Conservation (phyloP, 2,888 invertebrate genomes). For the Drosophila mayaguana region DNA sequence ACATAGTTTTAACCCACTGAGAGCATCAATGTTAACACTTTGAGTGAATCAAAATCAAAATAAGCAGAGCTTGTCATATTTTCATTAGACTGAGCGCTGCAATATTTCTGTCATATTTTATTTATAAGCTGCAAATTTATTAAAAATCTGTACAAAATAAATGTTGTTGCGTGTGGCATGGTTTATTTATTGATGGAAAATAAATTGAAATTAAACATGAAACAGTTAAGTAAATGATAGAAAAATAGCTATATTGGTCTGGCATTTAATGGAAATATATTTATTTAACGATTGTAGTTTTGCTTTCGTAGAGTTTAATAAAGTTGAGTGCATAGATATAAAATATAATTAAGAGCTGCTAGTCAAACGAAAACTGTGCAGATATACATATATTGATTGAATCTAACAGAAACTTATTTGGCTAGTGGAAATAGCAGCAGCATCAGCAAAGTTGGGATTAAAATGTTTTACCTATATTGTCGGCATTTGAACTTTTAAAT, state of each 20-base stretch:
- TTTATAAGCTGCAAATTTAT: background rate
- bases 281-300: background rate
- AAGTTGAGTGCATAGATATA: background rate
- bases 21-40: background rate
- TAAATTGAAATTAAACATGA: background rate
- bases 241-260: background rate
- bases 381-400: constrained; percentile 6
- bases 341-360: constrained; percentile 5
- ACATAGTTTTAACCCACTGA: background rate
- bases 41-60: background rate
- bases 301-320: background rate
- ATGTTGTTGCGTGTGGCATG: background rate
- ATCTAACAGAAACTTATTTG: constrained; percentile 4
- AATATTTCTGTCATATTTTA: constrained; percentile 1
- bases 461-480: constrained; percentile 19
- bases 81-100: background rate
- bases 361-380: constrained; percentile 7
- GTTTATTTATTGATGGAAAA: constrained; percentile 3
- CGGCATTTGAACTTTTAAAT: constrained; percentile 44
- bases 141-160: background rate
- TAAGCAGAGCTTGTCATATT: background rate
- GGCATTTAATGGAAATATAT: background rate
- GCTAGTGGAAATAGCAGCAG: background rate
- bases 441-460: constrained; percentile 14
- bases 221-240: background rate